Evolutionary conservation across 1,140 invertebrate genomes (phyloP).

Genomic region (Propsilocerus akamusi): DNA sequence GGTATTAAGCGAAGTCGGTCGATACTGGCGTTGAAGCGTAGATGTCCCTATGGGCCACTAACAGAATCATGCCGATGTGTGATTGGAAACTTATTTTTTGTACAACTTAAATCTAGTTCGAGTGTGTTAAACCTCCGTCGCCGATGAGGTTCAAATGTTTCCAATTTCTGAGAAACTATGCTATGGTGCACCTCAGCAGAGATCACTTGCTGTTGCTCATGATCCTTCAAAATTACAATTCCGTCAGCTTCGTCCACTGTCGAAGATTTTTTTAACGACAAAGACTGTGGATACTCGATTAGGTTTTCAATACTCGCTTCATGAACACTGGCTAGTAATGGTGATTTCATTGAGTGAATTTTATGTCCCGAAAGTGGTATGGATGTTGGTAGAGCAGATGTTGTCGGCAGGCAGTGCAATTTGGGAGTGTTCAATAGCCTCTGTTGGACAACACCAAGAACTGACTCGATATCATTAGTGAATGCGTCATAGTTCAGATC

Average conservation of each 20-base stretch:
- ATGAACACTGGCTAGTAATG: slow-evolving; percentile 20
- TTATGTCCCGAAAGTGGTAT: neutral
- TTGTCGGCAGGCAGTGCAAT: neutral
- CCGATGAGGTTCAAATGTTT: slow-evolving; percentile 9
- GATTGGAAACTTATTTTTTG: slow-evolving; percentile 24
- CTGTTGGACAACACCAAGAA: neutral
- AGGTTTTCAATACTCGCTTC: slow-evolving; percentile 23
- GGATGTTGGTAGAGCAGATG: neutral
- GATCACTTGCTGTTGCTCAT: neutral
- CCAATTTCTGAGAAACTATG: neutral
- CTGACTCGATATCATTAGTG: slow-evolving; percentile 9
- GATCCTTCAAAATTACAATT: slow-evolving; percentile 4
- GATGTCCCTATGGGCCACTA: neutral
- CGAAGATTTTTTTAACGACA: slow-evolving; percentile 3
- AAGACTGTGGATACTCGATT: slow-evolving; percentile 8
- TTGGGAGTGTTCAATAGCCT: neutral
- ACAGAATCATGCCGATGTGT: too few species aligned
- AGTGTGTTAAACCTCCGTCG: slow-evolving; percentile 21
- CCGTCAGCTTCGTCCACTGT: neutral
- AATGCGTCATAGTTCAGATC: slow-evolving; percentile 58
- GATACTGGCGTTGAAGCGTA: neutral
- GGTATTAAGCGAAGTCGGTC: neutral
- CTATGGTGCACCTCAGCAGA: neutral
- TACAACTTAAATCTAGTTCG: slow-evolving; percentile 22
- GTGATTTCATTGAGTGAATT: slow-evolving; percentile 13